These are phyloP conservation scores for Cheracebus regulus DNA, from an alignment of 2,797 vertebrate species.

Conservation along the genomic window DNA sequence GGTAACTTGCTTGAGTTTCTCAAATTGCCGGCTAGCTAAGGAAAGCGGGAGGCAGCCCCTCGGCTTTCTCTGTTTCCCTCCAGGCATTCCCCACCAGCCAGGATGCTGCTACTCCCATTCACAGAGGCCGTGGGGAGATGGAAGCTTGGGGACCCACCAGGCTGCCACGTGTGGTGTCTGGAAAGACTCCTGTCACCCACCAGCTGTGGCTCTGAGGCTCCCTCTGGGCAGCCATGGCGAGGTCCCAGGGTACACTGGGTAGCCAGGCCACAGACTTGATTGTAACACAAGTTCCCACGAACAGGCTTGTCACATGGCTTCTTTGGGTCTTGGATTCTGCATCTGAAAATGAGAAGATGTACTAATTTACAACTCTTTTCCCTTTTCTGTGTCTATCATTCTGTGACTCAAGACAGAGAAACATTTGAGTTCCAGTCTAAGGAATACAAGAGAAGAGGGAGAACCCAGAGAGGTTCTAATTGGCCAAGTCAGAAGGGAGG, in stretches of 20 bases:
- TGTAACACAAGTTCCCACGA: background rate
- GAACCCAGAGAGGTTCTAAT: background rate
- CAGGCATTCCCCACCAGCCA: background rate
- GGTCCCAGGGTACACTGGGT: too few species aligned
- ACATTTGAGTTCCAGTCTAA: background rate
- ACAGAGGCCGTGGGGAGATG: background rate
- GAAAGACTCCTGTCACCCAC: background rate
- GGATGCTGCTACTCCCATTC: background rate
- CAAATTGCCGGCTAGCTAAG: background rate
- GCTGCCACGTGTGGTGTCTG: background rate
- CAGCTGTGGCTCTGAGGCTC: background rate
- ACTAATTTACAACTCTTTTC: background rate
- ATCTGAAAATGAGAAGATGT: background rate
- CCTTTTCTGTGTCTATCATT: background rate
- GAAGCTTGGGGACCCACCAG: too few species aligned
- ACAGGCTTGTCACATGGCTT: too few species aligned
- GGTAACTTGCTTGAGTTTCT: background rate
- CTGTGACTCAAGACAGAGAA: background rate
- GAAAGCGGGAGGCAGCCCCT: background rate
- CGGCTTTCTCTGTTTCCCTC: background rate
- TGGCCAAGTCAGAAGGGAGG: background rate
- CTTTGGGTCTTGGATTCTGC: background rate
- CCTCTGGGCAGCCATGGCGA: background rate
- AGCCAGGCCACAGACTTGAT: background rate
- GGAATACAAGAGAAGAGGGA: background rate